Base-by-base conservation (phyloP, 2,888 invertebrate species). In the Zonitis immaculata region DNA sequence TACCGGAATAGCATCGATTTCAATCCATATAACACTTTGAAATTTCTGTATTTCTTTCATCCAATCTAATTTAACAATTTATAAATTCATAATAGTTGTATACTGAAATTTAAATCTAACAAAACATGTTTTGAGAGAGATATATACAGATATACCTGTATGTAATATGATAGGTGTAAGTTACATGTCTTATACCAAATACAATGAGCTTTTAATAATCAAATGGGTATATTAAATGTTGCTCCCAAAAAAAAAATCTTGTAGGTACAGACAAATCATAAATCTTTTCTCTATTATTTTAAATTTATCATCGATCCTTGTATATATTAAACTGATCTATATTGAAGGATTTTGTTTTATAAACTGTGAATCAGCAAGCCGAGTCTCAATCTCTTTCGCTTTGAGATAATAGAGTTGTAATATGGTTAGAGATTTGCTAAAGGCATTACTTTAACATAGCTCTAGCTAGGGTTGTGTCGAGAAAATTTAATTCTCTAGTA, bases 341-440 rank as follows among this genome's bases (percentile, higher is more conserved):
- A n/a, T n/a, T n/a, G n/a, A n/a, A n/a, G n/a, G n/a, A n/a, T n/a
- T n/a, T n/a, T n/a, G n/a, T n/a, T n/a, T n/a, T n/a, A n/a, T n/a
- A 35, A 35, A 59, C 59, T 58, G 54, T 49, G 59, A 61, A 57
- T 60, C 61, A 52, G 53, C 49, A 60, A n/a, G n/a, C n/a, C 54
- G 54, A 58, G 52, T 62, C 59, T 61, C 60, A n/a, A n/a, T n/a
- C n/a, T n/a, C n/a, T n/a, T n/a, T n/a, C n/a, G n/a, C n/a, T n/a
- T n/a, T 58, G 62, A 63, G 61, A 66, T 71, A 70, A 71, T 71
- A 66, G 70, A 70, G 66, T 69, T 68, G 65, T 70, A 71, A 71
- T 63, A 56, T 62, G 54, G 66, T 69, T 71, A 69, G 66, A 66
- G 61, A 60, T 60, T 56, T 58, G 65, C 66, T 61, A 58, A 59